These are phyloP conservation scores for Paragorgia papillata DNA, from an alignment of 92 coral and sea anemone genomes.

Conservation along the genomic window DNA sequence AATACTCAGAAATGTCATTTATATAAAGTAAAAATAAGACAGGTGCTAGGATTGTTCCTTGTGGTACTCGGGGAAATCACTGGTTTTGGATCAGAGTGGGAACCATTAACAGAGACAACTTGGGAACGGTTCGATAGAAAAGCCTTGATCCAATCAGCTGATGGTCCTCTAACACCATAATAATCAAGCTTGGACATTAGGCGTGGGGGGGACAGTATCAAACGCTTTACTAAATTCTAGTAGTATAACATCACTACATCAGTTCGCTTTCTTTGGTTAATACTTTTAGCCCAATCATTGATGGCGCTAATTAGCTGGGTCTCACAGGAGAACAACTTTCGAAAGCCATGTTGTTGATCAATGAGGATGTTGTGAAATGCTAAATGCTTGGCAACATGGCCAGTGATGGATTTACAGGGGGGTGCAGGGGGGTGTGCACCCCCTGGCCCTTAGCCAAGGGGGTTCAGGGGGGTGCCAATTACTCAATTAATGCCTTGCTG, in stretches of 20 bases:
- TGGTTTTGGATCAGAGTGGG: not conserved
- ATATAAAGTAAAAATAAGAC: constrained; percentile 5
- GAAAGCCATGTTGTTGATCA: constrained; percentile 6
- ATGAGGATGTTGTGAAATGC: not conserved
- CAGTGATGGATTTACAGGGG: too few relatives aligned
- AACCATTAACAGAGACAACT: not conserved
- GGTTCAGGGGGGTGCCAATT: too few relatives aligned
- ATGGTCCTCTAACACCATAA: not conserved
- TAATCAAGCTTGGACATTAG: not conserved
- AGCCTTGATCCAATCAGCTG: not conserved
- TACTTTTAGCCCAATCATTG: not conserved
- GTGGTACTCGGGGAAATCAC: constrained; percentile 1
- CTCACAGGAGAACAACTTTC: constrained; percentile 8
- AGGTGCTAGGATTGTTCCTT: constrained; percentile 5
- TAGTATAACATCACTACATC: constrained; percentile 9
- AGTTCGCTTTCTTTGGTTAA: not conserved
- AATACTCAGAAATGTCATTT: not conserved
- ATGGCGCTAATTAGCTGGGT: constrained; percentile 9
- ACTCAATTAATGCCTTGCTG: too few relatives aligned
- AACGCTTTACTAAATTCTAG: constrained; percentile 11
- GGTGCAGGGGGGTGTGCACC: too few relatives aligned
- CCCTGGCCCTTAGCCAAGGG: too few relatives aligned
- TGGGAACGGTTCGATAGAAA: constrained; percentile 17
- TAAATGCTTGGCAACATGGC: not conserved
- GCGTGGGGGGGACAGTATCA: not conserved